Evolutionary conservation across 2,888 invertebrate species (phyloP), one percentile per base, ranked within the genome.

Genomic region (Neria commutata): DNA sequence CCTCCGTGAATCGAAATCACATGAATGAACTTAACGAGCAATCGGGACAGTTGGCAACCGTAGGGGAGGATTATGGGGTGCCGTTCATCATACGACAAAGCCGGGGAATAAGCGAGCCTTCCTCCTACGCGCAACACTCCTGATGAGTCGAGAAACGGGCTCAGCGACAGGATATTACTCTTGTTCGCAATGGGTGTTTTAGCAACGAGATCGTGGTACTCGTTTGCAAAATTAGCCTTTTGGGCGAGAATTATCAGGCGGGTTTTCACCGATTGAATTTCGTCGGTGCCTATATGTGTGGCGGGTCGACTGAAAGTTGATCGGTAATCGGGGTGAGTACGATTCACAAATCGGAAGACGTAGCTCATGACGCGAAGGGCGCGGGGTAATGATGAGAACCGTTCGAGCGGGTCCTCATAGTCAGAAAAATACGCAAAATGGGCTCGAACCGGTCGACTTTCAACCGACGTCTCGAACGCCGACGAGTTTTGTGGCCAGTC

Each of bases 341-440:
- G 53, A n/a, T 34, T 25, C 3, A 14, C 47, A 52, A 66, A 62
- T 1, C 57, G 24, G 19, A 37, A 51, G 1, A 55, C n/a, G 33
- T 62, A 63, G 0, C 61, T 37, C 14, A 62, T 10, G 3, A 66
- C 54, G 33, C 56, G 37, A 1, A 63, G 2, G 3, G 58, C 57
- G 26, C 34, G 51, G 1, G 59, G 8, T 1, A 56, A 61, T 2
- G 33, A 62, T 1, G 61, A 54, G 24, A 61, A 61, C n/a, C 52
- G 19, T 16, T 52, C 52, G 1, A 58, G 17, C 3, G 55, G 4
- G 16, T 58, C 58, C 14, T 54, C 54, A 26, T 23, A 54, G 5
- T 54, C 8, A 0, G 14, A 1, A 23, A 46, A 56, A 11, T 34
- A 60, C 2, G 45, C n/a, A n/a, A n/a, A n/a, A n/a, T n/a, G n/a